phyloP scores from a whole-genome alignment of 2,113 vertebrate species.

The Vanacampus margaritifer region DNA sequence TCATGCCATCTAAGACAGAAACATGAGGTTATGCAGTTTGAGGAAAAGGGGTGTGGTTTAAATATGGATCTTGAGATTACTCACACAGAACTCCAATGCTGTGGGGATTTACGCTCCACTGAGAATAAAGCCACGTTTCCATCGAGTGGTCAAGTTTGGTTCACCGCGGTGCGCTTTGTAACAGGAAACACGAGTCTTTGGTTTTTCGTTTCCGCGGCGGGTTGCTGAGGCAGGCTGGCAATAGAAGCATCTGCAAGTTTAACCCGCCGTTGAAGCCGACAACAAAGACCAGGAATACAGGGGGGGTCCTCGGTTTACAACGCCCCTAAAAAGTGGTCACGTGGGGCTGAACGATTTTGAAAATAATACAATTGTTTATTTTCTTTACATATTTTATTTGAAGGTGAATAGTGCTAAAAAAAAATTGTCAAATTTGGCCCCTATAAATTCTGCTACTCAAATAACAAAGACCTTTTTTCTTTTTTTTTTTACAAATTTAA shows the following conservation, averaged over 20 bases:
- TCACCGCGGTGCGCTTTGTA: not conserved
- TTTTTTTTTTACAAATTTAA: too few relatives aligned
- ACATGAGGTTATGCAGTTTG: not conserved
- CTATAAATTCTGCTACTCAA: too few relatives aligned
- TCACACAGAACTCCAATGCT: slow-evolving; percentile 30
- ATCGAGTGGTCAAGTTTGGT: slow-evolving; percentile 7
- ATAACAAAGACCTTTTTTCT: too few relatives aligned
- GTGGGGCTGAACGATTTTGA: too few relatives aligned
- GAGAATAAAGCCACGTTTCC: slow-evolving; percentile 28
- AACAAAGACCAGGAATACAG: not conserved
- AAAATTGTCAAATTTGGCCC: too few relatives aligned
- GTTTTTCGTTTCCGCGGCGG: not conserved
- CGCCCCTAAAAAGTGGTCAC: not conserved
- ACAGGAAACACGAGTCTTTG: not conserved
- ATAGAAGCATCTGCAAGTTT: not conserved
- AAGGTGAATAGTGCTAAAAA: too few relatives aligned
- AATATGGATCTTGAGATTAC: slow-evolving; percentile 15
- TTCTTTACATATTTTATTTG: too few relatives aligned
- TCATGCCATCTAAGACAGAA: not conserved
- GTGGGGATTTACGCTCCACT: slow-evolving; percentile 23
- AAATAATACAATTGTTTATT: too few relatives aligned
- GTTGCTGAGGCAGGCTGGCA: not conserved
- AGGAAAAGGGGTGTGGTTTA: not conserved
- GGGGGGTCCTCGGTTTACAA: not conserved
- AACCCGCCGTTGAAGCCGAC: not conserved